Conservation (phyloP, 2,888 invertebrate genomes). For the Acrobasis suavella region DNA sequence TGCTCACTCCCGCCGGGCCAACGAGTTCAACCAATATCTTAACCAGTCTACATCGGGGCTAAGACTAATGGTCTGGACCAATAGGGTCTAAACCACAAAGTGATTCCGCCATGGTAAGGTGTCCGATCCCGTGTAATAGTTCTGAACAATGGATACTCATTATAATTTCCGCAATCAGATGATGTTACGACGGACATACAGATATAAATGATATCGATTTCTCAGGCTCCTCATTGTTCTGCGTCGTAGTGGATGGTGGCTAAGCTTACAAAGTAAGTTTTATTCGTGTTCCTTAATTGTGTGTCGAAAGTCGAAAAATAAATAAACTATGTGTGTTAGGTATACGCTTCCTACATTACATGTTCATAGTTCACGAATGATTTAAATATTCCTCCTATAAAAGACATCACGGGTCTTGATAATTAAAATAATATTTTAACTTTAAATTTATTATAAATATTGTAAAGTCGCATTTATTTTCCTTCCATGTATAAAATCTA, state of each 20-base stretch:
- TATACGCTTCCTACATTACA: too few relatives aligned
- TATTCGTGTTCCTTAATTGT: background rate
- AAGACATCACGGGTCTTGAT: too few relatives aligned
- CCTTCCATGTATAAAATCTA: too few relatives aligned
- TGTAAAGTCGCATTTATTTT: too few relatives aligned
- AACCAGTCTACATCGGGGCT: too few relatives aligned
- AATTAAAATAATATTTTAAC: too few relatives aligned
- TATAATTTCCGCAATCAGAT: conserved; percentile 34
- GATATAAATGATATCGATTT: conserved; percentile 34
- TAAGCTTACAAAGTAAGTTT: conserved; percentile 3
- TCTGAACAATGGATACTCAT: conserved; percentile 29
- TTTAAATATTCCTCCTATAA: too few relatives aligned
- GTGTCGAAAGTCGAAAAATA: background rate
- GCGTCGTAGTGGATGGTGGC: conserved; percentile 4
- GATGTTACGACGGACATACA: conserved; percentile 18
- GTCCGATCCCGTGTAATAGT: conserved; percentile 26
- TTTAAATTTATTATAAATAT: too few relatives aligned
- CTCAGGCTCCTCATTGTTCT: conserved; percentile 28
- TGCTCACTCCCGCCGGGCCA: too few relatives aligned
- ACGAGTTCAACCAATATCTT: too few relatives aligned
- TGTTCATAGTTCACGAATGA: too few relatives aligned
- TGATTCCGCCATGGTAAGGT: conserved; percentile 17
- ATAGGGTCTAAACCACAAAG: conserved; percentile 3
- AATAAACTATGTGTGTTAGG: too few relatives aligned
- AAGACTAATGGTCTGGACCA: background rate